Conservation (phyloP, 2,113 vertebrate species). For the Pluvianellus socialis region DNA sequence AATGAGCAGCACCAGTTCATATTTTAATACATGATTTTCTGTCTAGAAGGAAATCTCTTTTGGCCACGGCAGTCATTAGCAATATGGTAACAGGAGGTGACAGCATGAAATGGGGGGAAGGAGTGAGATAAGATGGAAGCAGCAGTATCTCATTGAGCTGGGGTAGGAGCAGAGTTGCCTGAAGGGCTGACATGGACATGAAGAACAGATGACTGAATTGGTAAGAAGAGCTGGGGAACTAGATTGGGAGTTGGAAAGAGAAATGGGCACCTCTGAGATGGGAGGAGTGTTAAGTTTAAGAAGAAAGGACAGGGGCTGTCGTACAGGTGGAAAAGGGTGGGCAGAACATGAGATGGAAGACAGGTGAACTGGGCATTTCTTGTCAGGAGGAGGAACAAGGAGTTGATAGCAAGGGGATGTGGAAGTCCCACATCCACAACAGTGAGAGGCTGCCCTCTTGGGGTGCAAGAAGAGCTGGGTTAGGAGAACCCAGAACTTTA, state of each 20-base stretch:
- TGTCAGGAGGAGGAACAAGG: not conserved
- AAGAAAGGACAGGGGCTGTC: not conserved
- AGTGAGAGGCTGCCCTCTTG: not conserved
- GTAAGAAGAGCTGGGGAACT: not conserved
- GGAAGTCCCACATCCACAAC: not conserved
- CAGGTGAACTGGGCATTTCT: not conserved
- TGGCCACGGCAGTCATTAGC: not conserved
- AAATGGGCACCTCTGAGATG: not conserved
- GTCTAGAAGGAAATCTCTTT: not conserved
- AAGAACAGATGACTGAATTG: not conserved
- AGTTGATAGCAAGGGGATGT: not conserved
- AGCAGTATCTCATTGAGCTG: not conserved
- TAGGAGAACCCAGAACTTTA: too few relatives aligned
- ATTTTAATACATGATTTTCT: not conserved
- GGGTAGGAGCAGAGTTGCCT: not conserved
- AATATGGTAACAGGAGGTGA: not conserved
- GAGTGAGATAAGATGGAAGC: not conserved
- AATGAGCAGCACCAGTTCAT: not conserved
- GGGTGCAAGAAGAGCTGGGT: not conserved
- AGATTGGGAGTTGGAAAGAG: not conserved
- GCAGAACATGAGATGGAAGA: fast-evolving
- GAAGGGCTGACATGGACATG: not conserved
- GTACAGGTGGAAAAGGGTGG: not conserved
- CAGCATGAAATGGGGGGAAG: not conserved
- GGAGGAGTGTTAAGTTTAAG: not conserved